phyloP scores from a whole-genome alignment of 2,797 vertebrate genomes.

The Scomberomorus guttatus region DNA sequence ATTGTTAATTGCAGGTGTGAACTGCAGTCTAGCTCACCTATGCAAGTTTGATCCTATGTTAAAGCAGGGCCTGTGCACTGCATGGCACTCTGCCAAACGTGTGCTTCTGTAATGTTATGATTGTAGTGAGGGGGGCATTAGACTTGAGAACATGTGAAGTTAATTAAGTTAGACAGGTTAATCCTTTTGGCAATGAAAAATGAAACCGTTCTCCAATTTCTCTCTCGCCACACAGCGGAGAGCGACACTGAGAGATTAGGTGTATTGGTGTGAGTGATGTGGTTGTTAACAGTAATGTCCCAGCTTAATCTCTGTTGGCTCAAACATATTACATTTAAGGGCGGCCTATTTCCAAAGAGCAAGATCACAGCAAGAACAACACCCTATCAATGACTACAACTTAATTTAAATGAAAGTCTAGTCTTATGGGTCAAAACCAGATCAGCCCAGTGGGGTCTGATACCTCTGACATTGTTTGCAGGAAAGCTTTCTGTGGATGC shows the following conservation, averaged over 20 bases:
- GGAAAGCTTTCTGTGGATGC: conserved; percentile 22
- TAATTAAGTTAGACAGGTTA: conserved; percentile 65
- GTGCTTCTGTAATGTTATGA: conserved; percentile 4
- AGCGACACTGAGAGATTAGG: conserved; percentile 51
- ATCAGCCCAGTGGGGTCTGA: not conserved
- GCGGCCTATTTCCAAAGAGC: conserved; percentile 5
- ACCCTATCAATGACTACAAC: not conserved
- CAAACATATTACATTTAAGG: conserved; percentile 6
- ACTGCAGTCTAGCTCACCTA: not conserved
- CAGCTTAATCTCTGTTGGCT: conserved; percentile 51
- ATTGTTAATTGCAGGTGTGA: not conserved
- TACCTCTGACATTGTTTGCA: not conserved
- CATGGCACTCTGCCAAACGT: not conserved
- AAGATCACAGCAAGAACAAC: conserved; percentile 15
- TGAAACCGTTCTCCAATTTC: conserved; percentile 1
- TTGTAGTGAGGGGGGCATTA: conserved; percentile 17
- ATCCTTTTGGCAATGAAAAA: conserved; percentile 57
- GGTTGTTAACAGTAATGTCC: conserved; percentile 51
- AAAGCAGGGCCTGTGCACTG: not conserved
- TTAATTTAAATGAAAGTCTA: not conserved
- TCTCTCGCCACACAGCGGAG: conserved; percentile 7
- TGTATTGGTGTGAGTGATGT: conserved; percentile 38
- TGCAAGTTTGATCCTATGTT: not conserved
- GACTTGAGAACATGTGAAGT: conserved; percentile 14
- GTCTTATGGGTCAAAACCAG: not conserved